Conservation (phyloP, 2,888 invertebrate genomes). For the Yponomeuta cagnagella region DNA sequence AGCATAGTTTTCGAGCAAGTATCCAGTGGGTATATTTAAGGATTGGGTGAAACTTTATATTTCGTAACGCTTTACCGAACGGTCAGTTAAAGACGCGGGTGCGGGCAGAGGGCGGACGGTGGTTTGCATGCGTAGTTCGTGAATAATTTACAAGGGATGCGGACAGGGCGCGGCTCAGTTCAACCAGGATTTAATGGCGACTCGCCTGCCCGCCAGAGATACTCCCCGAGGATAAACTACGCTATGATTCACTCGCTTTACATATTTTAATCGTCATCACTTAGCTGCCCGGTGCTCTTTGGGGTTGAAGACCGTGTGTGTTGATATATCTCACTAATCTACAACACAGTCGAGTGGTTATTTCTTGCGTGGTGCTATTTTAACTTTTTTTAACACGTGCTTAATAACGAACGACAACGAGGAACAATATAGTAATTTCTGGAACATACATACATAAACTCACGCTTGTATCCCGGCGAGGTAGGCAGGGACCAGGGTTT, state of each 20-base stretch:
- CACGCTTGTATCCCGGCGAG: too few relatives aligned
- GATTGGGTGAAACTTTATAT: not conserved
- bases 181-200: constrained; percentile 44
- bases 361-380: too few relatives aligned
- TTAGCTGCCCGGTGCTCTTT: not conserved
- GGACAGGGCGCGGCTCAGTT: constrained; percentile 22
- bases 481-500: too few relatives aligned
- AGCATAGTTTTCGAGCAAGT: too few relatives aligned
- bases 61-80: not conserved
- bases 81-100: not conserved
- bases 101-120: constrained; percentile 23
- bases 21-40: not conserved
- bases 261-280: constrained; percentile 37
- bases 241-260: constrained; percentile 43
- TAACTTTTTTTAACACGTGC: too few relatives aligned
- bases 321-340: not conserved
- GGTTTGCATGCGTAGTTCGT: constrained; percentile 51
- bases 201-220: constrained; percentile 42
- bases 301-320: not conserved
- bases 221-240: constrained; percentile 45
- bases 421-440: too few relatives aligned
- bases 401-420: too few relatives aligned
- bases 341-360: not conserved
- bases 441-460: too few relatives aligned
- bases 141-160: constrained; percentile 52